Base-by-base conservation (phyloP, 2,888 invertebrate genomes). In the Morinoia aosen region DNA sequence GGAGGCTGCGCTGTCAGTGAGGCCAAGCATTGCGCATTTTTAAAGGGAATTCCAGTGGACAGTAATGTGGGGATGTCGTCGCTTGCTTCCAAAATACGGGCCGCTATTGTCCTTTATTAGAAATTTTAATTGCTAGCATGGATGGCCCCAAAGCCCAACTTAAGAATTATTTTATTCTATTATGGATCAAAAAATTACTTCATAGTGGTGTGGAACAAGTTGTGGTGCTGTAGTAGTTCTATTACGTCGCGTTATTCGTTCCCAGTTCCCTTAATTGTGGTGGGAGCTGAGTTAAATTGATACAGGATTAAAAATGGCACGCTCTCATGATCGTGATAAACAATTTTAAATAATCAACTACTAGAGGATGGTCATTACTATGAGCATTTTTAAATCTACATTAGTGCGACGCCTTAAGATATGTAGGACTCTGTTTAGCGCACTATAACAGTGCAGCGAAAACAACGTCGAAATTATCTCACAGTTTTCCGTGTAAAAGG, bases 1-100 rank as follows among this genome's bases (percentile, higher is more conserved):
- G 93, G 93, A 93, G 57, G 93, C 93, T 3, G 57, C 48, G 56
- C n/a, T 93, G 57, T n/a, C 57, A 57, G 33, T 39, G 57, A 11
- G 33, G 25, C 39, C 56, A 11, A 39, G 40, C 56, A 39, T 56
- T 48, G 56, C 33, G 33, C 93, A 93, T 93, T 93, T 76, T 93
- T 93, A 93, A 57, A 48, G 58, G n/a, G 57, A 93, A 93, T 93
- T 93, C 93, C 57, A 56, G 39, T 19, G 57, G 93, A 93, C 93
- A 57, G n/a, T 93, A 93, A 93, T 93, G 93, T 58, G 39, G 58
- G 39, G 57, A 93, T 93, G 93, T 93, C 93, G 57, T 57, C 93
- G 56, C 93, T 16, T 16, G 8, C 93, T 48, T 57, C 56, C n/a
- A 57, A 93, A 93, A 93, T 93, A 93, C 93, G 48, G 58, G 39